Percentiles rank a stretch among this genome's conserved stretches.
Evolutionary conservation across 1,140 invertebrate species (phyloP).

Genomic region (Drosophila bipectinata): DNA sequence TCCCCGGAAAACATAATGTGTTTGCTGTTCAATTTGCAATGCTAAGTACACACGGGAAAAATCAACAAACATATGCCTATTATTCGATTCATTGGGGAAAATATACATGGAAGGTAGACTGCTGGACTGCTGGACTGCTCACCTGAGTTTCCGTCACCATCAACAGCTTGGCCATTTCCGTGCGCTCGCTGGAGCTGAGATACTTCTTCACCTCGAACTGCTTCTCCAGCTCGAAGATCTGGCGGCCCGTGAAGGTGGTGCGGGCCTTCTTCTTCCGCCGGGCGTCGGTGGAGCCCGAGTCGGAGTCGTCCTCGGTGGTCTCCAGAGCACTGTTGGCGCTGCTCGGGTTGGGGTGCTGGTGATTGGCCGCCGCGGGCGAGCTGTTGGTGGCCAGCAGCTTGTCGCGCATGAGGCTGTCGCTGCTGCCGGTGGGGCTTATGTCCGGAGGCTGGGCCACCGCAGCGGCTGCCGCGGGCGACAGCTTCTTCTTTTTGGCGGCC

Average conservation of each 20-base stretch:
- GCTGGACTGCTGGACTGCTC: constrained; percentile 57
- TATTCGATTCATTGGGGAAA: neutral
- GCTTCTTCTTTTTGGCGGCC: constrained; percentile 74
- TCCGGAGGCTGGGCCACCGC: constrained; percentile 56
- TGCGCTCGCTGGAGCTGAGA: constrained; percentile 96
- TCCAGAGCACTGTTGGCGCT: constrained; percentile 66
- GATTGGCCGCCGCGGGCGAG: constrained; percentile 26
- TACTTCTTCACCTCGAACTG: constrained; percentile 98
- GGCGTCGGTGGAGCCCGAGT: constrained; percentile 87
- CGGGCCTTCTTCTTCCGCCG: constrained; percentile 96
- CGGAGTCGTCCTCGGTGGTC: constrained; percentile 85
- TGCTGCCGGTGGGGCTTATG: constrained; percentile 71
- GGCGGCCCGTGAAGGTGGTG: constrained; percentile 96
- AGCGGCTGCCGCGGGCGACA: constrained; percentile 15
- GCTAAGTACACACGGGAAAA: neutral
- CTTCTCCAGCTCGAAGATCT: constrained; percentile 98
- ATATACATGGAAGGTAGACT: neutral
- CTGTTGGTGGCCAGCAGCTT: constrained; percentile 56
- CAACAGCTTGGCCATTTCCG: constrained; percentile 96
- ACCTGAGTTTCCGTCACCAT: constrained; percentile 98
- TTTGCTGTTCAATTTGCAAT: constrained; percentile 4
- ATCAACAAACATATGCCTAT: constrained; percentile 4
- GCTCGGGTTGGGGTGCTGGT: constrained; percentile 19
- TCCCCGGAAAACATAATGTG: constrained; percentile 15
- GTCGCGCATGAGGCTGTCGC: constrained; percentile 73